Conservation (phyloP, 2,113 vertebrate species). For the Bettongia penicillata region DNA sequence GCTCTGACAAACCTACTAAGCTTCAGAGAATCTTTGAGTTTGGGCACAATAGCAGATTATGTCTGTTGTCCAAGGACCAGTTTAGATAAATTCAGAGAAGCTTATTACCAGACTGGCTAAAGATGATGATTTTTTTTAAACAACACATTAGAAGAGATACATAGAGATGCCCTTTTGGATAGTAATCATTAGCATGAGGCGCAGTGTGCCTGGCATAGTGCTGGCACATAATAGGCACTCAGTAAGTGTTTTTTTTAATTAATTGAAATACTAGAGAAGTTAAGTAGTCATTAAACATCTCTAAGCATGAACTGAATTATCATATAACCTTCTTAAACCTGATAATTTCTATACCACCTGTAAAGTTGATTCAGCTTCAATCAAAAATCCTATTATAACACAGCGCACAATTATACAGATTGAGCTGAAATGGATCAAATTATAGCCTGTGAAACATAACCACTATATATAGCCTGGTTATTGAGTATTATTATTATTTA, state of each 20-base stretch:
- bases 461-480: background rate
- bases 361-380: slow-evolving; percentile 6
- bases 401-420: slow-evolving; percentile 5
- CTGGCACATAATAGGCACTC: background rate
- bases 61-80: background rate
- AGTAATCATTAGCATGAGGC: background rate
- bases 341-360: slow-evolving; percentile 1
- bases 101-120: background rate
- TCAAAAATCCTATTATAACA: slow-evolving; percentile 45
- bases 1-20: background rate
- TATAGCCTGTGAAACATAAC: background rate
- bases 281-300: background rate
- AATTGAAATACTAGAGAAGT: background rate
- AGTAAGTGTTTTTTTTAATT: background rate
- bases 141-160: background rate
- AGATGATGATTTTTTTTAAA: background rate
- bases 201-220: background rate
- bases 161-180: background rate
- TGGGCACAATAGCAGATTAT: background rate
- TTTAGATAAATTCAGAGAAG: background rate
- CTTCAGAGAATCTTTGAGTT: background rate
- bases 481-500: background rate
- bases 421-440: background rate
- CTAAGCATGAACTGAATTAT: slow-evolving; percentile 6
- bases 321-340: background rate